Evolutionary conservation across 92 coral and sea anemone species (phyloP), one percentile per base, ranked within the genome.

Genomic region (Parazoanthus atlanticus): DNA sequence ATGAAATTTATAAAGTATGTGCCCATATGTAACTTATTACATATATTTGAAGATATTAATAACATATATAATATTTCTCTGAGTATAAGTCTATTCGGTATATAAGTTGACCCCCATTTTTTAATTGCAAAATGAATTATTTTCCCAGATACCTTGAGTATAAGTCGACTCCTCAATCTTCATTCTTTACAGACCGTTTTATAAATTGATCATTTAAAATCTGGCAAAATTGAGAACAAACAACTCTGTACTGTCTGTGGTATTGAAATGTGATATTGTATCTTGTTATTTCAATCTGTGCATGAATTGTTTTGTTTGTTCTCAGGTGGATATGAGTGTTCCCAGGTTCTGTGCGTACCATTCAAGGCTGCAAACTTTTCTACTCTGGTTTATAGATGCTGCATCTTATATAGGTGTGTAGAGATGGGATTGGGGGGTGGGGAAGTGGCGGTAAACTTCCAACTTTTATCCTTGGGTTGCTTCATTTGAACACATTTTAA

Each of bases 361-460:
- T 89, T 93, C 91, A 67, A 94, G 94, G 84, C 92, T 97, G 23
- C 98, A 97, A 88, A 94, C 98, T 12, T 97, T 97, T 82, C 88
- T 93, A 46, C 92, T 97, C n/a, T 97, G 99, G 99, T 97, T 90
- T 73, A 92, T 97, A 78, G 98, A 97, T 92, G 98, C 93, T 40
- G 98, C 98, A 34, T 97, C 99, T 17, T 97, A 94, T 41, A 93
- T 97, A 88, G 99, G 98, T 97, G 47, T 5, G 92, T 25, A 16
- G 16, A 40, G 3, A 36, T 33, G 5, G 28, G 16, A 8, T 5
- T 91, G 5, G 7, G 26, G 19, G 2, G 31, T 8, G 8, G 26
- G 25, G 19, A 19, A 17, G 15, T 7, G 52, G 56, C 12, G 38
- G 38, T 43, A 28, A 43, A 78, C 8, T 78, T 0, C 47, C 28